Evolutionary conservation across 2,113 vertebrate genomes (phyloP).

Genomic region (Anarhynchus alexandrinus): DNA sequence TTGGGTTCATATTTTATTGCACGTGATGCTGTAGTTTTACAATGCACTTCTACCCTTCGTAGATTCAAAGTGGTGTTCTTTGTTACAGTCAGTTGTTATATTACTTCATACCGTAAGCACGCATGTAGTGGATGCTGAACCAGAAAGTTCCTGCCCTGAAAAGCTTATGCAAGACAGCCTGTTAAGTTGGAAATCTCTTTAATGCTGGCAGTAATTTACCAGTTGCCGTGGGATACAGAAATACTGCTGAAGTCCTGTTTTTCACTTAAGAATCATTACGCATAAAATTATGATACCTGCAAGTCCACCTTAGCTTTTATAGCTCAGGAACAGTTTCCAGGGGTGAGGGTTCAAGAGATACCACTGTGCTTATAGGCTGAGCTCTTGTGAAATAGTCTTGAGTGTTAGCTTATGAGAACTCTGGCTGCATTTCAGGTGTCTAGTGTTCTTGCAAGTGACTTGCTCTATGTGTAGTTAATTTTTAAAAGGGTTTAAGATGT

Average conservation of each 20-base stretch:
- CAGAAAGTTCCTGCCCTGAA: background rate
- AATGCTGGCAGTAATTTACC: background rate
- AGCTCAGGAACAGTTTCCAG: background rate
- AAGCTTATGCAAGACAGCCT: background rate
- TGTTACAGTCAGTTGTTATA: background rate
- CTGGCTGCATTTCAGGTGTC: background rate
- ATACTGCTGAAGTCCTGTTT: background rate
- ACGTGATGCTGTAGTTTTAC: background rate
- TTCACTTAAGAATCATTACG: background rate
- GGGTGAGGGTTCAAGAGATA: background rate
- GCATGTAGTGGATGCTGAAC: background rate
- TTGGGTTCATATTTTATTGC: background rate
- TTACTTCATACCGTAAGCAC: background rate
- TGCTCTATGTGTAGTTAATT: background rate
- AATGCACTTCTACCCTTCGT: rapidly evolving
- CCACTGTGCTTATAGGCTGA: background rate
- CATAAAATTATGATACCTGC: background rate
- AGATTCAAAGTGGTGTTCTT: background rate
- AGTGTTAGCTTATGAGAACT: background rate
- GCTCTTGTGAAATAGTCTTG: background rate
- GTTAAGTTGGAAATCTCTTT: background rate
- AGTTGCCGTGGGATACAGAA: background rate
- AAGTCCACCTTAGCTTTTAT: background rate
- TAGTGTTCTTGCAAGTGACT: background rate
- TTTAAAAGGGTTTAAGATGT: background rate